Evolutionary conservation across 2,888 invertebrate genomes (phyloP).

Genomic region (Torymus auratus): DNA sequence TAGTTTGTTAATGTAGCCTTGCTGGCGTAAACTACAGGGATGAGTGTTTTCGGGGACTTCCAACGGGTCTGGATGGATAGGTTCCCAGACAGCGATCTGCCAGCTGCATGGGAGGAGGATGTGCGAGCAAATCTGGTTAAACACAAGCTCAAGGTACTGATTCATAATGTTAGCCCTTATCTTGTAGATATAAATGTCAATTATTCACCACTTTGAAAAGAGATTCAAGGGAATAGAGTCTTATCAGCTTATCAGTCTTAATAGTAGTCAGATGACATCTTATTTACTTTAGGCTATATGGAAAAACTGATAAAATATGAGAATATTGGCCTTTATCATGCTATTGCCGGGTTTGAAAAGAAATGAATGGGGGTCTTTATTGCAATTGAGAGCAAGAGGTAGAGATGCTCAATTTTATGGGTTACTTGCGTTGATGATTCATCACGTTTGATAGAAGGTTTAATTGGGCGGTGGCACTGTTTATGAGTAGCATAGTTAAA

Average conservation of each 20-base stretch:
- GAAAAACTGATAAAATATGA: not conserved
- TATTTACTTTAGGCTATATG: too few species aligned
- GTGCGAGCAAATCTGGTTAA: constrained; percentile 92
- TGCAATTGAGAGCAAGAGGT: constrained; percentile 37
- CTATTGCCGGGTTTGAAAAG: not conserved
- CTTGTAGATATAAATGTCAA: not conserved
- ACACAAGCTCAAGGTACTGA: constrained; percentile 87
- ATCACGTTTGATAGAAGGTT: constrained; percentile 57
- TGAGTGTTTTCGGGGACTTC: constrained; percentile 94
- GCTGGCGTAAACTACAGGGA: constrained; percentile 58
- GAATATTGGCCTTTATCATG: not conserved
- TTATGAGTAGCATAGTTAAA: constrained; percentile 49
- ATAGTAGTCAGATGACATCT: too few species aligned
- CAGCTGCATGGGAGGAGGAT: constrained; percentile 95
- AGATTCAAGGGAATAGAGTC: too few species aligned
- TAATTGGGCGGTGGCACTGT: constrained; percentile 61
- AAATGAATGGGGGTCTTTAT: constrained; percentile 29
- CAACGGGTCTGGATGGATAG: constrained; percentile 94
- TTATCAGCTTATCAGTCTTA: too few species aligned
- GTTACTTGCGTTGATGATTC: constrained; percentile 59
- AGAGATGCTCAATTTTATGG: constrained; percentile 51
- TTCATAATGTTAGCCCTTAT: not conserved
- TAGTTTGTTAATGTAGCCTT: constrained; percentile 37
- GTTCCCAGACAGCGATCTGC: constrained; percentile 92
- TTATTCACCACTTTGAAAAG: not conserved